Evolutionary conservation across 2,888 invertebrate species (phyloP).

Genomic region (Eledona agricola): DNA sequence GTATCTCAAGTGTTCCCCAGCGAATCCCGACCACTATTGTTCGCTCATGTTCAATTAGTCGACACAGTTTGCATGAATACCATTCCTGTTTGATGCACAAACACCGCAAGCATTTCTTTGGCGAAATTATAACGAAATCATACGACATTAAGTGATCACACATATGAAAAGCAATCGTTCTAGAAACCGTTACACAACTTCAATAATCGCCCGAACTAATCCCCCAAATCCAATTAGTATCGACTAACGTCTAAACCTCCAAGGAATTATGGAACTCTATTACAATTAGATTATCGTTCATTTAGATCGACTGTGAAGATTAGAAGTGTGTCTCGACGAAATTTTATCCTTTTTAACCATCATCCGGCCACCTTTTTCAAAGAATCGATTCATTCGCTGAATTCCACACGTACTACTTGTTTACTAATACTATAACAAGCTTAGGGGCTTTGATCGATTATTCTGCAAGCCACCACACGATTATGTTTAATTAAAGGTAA

Average conservation of each 20-base stretch:
- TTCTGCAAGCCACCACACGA: too few species aligned
- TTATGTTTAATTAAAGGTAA: too few species aligned
- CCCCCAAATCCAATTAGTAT: conserved; percentile 36
- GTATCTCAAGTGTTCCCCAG: conserved; percentile 27
- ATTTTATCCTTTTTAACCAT: neutral
- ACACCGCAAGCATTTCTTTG: conserved; percentile 5
- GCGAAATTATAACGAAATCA: conserved; percentile 4
- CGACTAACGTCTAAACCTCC: conserved; percentile 34
- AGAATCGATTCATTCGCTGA: too few species aligned
- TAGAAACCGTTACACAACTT: conserved; percentile 23
- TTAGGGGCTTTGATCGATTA: too few species aligned
- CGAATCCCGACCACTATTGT: conserved; percentile 27
- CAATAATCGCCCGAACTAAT: conserved; percentile 31
- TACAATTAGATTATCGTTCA: conserved; percentile 38
- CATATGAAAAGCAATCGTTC: conserved; percentile 15
- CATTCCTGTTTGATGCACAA: conserved; percentile 20
- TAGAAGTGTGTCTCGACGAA: conserved; percentile 15
- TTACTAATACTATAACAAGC: too few species aligned
- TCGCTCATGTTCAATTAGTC: conserved; percentile 34
- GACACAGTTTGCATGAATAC: conserved; percentile 26
- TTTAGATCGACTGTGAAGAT: conserved; percentile 25
- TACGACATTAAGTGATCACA: conserved; percentile 2
- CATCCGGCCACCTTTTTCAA: too few species aligned
- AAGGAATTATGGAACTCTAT: conserved; percentile 37
- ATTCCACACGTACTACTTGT: too few species aligned